Conservation (phyloP, 2,888 invertebrate genomes). For the Tetheella fluctuosa region DNA sequence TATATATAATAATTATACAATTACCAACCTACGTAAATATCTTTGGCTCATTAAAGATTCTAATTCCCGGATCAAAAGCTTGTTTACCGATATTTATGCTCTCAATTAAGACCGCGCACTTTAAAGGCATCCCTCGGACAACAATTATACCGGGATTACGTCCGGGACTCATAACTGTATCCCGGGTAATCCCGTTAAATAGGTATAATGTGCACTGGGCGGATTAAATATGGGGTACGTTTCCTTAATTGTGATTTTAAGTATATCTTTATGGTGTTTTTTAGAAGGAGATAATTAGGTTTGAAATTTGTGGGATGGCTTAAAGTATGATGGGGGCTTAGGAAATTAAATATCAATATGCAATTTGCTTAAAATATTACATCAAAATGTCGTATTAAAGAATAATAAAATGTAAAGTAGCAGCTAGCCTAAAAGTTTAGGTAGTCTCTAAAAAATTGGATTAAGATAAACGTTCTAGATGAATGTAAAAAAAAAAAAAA, state of each 20-base stretch:
- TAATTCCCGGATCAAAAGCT: conserved; percentile 44
- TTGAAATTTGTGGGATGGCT: not conserved
- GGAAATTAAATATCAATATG: no score
- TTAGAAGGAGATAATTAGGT: conserved; percentile 14
- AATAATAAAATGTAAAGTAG: no score
- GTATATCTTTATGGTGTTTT: conserved; percentile 64
- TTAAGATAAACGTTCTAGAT: no score
- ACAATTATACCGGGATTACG: conserved; percentile 78
- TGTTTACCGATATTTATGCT: conserved; percentile 53
- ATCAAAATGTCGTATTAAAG: no score
- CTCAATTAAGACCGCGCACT: conserved; percentile 65
- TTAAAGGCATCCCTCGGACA: conserved; percentile 75
- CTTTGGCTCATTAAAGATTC: conserved; percentile 22
- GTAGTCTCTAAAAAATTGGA: no score
- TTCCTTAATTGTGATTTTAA: conserved; percentile 74
- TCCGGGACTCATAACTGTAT: conserved; percentile 73
- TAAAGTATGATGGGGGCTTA: not conserved
- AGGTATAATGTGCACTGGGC: conserved; percentile 72
- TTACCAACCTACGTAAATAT: not conserved
- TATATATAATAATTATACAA: not conserved
- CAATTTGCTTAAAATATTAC: no score
- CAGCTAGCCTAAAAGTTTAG: no score
- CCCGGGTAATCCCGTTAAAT: conserved; percentile 74
- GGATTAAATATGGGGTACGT: conserved; percentile 73
- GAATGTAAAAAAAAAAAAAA: no score